phyloP scores from a whole-genome alignment of 2,888 invertebrate genomes.

The Heterodera filipjevi region DNA sequence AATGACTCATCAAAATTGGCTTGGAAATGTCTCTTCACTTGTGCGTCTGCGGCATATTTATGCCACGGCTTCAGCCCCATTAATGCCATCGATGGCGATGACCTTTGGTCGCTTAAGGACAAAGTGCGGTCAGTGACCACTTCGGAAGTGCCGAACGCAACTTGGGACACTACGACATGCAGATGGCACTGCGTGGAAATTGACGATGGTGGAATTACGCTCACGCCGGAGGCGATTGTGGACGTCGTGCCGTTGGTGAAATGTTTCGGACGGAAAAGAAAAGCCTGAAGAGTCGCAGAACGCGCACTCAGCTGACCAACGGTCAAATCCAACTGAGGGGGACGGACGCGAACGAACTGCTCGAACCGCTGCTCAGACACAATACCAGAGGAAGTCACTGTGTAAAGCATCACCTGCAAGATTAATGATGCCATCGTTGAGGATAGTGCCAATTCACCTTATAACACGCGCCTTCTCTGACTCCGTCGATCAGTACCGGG shows the following conservation, averaged over 20 bases:
- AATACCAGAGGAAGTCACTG: constrained; percentile 62
- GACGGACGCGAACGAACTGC: constrained; percentile 52
- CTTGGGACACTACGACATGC: constrained; percentile 52
- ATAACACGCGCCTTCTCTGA: constrained; percentile 56
- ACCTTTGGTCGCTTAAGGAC: constrained; percentile 31
- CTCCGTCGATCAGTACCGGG: constrained; percentile 36
- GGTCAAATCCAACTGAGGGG: constrained; percentile 55
- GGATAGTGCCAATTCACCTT: constrained; percentile 42
- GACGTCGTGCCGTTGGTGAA: background rate
- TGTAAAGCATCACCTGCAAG: constrained; percentile 57
- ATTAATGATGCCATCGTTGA: background rate
- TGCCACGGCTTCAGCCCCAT: constrained; percentile 59
- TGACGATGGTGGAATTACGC: background rate
- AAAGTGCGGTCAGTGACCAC: constrained; percentile 48
- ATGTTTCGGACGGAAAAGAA: background rate
- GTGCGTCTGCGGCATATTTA: constrained; percentile 58
- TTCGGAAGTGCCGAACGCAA: constrained; percentile 44
- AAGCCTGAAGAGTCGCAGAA: constrained; percentile 30
- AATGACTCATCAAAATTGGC: background rate
- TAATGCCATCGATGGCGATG: constrained; percentile 46
- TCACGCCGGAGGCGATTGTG: background rate
- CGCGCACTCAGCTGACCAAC: constrained; percentile 28
- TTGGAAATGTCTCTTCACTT: constrained; percentile 39
- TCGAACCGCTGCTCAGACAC: constrained; percentile 58
- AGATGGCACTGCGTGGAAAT: constrained; percentile 50